Base-by-base conservation (phyloP, 2,888 invertebrate species). In the Dryobota labecula region DNA sequence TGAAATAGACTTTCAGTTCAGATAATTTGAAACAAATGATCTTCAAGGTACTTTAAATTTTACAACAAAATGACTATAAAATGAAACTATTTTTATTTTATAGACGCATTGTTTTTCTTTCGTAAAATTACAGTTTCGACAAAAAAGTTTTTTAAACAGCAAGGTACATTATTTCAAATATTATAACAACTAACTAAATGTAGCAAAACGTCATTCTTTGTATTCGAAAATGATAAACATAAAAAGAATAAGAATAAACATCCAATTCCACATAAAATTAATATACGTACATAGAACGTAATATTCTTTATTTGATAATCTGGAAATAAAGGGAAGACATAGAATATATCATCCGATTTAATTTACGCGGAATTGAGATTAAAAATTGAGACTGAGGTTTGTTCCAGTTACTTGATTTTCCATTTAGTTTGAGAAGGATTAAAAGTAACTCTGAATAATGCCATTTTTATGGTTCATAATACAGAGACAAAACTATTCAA, bases 321-420 rank as follows among this genome's bases (percentile, higher is more conserved):
- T 47, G 58, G 2, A 7, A 24, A 69, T 13, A 53, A 58, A 54
- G 70, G 20, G 60, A 70, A 43, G 13, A 24, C 58, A 18, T 60
- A 56, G 7, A n/a, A 51, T 41, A 20, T 54, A 60, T 71, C 36
- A 71, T 61, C 24, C n/a, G 56, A 61, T 74, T 77, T 24, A 15
- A 36, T 36, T 43, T 20, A 20, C 5, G 13, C 15, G 13, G 9
- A 4, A 24, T 76, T 2, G 18, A 43, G 20, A 49, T 49, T 24
- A 30, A 76, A 20, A 41, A 30, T 7, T 30, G 30, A 20, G 15
- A 30, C n/a, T 47, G 18, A 20, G 2, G 18, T 38, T 38, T 75
- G 5, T 18, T 18, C 33, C 13, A 54, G 45, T 27, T 7, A 43
- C 15, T 33, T n/a, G 8, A 47, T 43, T 27, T n/a, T 27, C 8